Evolutionary conservation across 2,888 invertebrate species (phyloP).

Genomic region (Orchesella flavescens): DNA sequence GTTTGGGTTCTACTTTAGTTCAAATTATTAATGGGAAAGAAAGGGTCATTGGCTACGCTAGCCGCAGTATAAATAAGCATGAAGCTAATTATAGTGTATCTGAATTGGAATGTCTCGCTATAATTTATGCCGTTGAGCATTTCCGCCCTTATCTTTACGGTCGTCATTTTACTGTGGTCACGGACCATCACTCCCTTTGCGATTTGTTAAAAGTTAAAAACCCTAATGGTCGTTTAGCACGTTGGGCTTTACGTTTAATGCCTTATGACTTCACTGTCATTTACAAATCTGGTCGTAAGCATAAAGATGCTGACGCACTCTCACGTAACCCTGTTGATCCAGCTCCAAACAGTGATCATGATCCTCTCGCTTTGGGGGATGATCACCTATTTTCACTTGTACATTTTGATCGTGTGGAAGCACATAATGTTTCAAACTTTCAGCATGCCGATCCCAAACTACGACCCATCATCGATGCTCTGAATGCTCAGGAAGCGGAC

Average conservation of each 20-base stretch:
- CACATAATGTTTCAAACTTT: too few species aligned
- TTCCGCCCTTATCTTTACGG: constrained; percentile 74
- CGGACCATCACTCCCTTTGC: constrained; percentile 73
- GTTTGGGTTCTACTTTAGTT: constrained; percentile 38
- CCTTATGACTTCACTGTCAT: constrained; percentile 66
- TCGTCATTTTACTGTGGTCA: constrained; percentile 72
- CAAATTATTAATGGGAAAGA: constrained; percentile 26
- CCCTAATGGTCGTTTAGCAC: constrained; percentile 50
- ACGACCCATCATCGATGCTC: constrained; percentile 19
- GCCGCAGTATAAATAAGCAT: constrained; percentile 69
- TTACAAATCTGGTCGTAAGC: constrained; percentile 60
- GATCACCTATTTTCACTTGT: background rate
- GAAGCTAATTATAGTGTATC: constrained; percentile 73
- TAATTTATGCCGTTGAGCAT: constrained; percentile 72
- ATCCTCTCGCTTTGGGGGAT: background rate
- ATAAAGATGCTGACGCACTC: constrained; percentile 67
- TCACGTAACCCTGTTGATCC: constrained; percentile 61
- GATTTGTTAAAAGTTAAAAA: constrained; percentile 62
- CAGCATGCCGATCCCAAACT: constrained; percentile 22
- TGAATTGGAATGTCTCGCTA: constrained; percentile 74
- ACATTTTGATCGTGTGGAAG: background rate
- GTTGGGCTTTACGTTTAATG: constrained; percentile 65
- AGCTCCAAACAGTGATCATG: background rate
- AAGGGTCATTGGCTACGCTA: constrained; percentile 42
- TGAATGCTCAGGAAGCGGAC: background rate